Evolutionary conservation across 2,888 invertebrate species (phyloP), one percentile per base, ranked within the genome.

Genomic region (Phytoseiulus persimilis): DNA sequence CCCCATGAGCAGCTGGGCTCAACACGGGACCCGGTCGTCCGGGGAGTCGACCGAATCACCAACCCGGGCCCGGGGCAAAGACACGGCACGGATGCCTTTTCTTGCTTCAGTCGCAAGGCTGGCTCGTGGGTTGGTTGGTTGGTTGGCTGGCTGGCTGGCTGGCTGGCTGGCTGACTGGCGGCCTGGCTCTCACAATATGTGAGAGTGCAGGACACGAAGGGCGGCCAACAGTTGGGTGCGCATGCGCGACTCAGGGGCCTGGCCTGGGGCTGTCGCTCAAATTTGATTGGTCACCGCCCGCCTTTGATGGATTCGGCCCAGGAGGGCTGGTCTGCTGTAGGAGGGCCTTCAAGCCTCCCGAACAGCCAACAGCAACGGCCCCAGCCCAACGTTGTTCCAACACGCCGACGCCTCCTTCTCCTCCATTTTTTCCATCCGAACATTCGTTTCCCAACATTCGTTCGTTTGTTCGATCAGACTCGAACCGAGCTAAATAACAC

Each of bases 231-330:
- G 65, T 65, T 65, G 65, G 28, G 65, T 33, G 87, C 87, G 87
- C 87, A 87, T 87, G 87, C 87, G 87, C 87, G 87, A 31, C 87
- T n/a, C 32, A 33, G 87, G 87, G 87, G 87, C 87, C 87, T 87
- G 87, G 87, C 87, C 39, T n/a, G 45, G 87, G 87, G 87, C 87
- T 87, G 87, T 87, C 87, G 87, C 87, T 87, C 87, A 87, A 87
- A 87, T 87, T 87, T 87, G 87, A 87, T 87, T 87, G 87, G 87
- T 87, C 87, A 87, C 87, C 87, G 87, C 87, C 87, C 87, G 87
- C 87, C 87, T 87, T 87, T 87, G 87, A 87, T 87, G 87, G 87
- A 87, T 87, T 87, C 87, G 87, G 87, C 87, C 87, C 32, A 45
- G 39, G 45, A 87, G 33, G 45, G 87, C 39, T 33, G 87, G 39